phyloP scores from a whole-genome alignment of 2,888 invertebrate species.

The Anodontia alba region DNA sequence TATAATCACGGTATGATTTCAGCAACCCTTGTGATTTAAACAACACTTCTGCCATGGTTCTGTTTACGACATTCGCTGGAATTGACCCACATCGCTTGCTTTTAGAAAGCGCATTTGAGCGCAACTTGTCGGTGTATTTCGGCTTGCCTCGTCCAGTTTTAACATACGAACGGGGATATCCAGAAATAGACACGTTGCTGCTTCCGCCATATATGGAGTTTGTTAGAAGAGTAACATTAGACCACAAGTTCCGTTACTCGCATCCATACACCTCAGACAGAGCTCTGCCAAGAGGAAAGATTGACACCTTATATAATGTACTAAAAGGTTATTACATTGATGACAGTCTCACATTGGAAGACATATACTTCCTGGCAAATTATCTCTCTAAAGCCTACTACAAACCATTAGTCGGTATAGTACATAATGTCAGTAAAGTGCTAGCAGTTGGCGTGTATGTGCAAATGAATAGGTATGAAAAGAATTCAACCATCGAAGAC shows the following conservation, averaged over 20 bases:
- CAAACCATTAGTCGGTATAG: constrained; percentile 37
- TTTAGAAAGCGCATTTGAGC: constrained; percentile 62
- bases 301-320: constrained; percentile 7
- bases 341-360: constrained; percentile 24
- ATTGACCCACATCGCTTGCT: constrained; percentile 73
- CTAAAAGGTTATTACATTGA: constrained; percentile 50
- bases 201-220: constrained; percentile 64
- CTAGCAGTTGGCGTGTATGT: constrained; percentile 31
- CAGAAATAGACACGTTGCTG: not conserved
- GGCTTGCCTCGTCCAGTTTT: constrained; percentile 71
- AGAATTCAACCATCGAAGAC: constrained; percentile 60
- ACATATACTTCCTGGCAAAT: not conserved
- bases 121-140: constrained; percentile 73
- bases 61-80: constrained; percentile 74
- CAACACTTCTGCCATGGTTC: constrained; percentile 68
- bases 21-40: constrained; percentile 60
- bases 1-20: too few relatives aligned
- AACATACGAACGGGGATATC: constrained; percentile 5
- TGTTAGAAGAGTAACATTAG: constrained; percentile 59
- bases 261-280: not conserved
- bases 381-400: constrained; percentile 59
- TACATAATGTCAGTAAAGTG: not conserved
- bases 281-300: too few relatives aligned
- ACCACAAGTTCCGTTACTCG: constrained; percentile 67
- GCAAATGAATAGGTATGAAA: constrained; percentile 57